Evolutionary conservation across 2,113 vertebrate species (phyloP).

Genomic region (Brachyhypopomus gauderio): DNA sequence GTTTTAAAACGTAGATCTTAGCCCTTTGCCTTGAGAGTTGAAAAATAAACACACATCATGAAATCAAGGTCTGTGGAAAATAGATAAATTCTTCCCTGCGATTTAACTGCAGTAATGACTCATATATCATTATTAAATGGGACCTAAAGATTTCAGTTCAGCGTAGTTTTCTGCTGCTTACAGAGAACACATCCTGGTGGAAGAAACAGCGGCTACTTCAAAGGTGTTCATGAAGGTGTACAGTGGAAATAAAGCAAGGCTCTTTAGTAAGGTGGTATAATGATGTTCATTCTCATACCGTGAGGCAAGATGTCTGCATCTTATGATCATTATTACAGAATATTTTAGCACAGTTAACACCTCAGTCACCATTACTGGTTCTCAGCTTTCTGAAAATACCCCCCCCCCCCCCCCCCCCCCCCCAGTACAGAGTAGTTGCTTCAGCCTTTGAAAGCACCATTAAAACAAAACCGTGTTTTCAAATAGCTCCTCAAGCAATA

Average conservation of each 20-base stretch:
- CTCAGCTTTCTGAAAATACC: conserved; percentile 21
- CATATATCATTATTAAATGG: neutral
- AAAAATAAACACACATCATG: neutral
- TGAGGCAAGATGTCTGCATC: conserved; percentile 3
- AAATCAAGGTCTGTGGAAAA: neutral
- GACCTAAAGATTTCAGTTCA: neutral
- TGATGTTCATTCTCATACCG: neutral
- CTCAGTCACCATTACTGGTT: conserved; percentile 4
- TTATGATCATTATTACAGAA: neutral
- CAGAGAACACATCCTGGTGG: conserved; percentile 6
- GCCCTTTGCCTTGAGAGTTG: neutral
- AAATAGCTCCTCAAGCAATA: neutral
- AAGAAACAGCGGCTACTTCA: conserved; percentile 25
- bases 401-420: neutral
- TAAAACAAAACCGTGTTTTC: neutral
- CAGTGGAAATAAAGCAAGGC: conserved; percentile 19
- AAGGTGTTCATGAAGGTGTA: conserved; percentile 34
- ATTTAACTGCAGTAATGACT: neutral
- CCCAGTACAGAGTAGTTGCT: neutral
- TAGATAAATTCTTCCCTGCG: neutral
- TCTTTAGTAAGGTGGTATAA: conserved; percentile 14
- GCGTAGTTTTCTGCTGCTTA: neutral
- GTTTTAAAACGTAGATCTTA: neutral
- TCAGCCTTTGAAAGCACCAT: neutral
- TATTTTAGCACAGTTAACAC: conserved; percentile 8